A percentile compares a stretch with the other conserved stretches of the same genome.
phyloP scores from a whole-genome alignment of 2,888 invertebrate genomes.

The Pseudococcus viburni region DNA sequence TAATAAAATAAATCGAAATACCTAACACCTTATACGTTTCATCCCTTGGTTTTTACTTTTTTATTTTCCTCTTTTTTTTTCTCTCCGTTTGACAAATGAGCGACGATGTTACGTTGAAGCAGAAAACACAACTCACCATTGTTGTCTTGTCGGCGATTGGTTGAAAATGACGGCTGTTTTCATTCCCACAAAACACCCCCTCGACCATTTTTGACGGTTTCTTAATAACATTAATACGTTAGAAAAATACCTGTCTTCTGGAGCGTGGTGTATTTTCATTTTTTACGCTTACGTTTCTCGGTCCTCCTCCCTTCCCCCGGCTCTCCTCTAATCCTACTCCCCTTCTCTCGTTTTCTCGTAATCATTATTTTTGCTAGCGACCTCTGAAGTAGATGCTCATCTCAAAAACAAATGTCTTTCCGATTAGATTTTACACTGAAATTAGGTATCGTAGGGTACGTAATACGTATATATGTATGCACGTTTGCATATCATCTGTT shows the following conservation, averaged over 20 bases:
- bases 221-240: constrained; percentile 66
- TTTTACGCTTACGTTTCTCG: not conserved
- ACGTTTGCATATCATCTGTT: too few relatives aligned
- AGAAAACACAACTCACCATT: constrained; percentile 50
- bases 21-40: constrained; percentile 33
- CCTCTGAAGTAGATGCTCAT: too few relatives aligned
- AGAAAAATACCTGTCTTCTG: constrained; percentile 54
- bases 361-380: too few relatives aligned
- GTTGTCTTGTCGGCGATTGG: constrained; percentile 62
- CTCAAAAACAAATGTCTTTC: too few relatives aligned
- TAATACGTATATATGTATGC: too few relatives aligned
- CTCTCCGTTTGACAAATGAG: constrained; percentile 45
- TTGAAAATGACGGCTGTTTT: constrained; percentile 65
- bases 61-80: constrained; percentile 45
- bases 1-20: constrained; percentile 33
- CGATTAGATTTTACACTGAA: too few relatives aligned
- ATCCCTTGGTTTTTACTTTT: constrained; percentile 51
- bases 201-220: constrained; percentile 66
- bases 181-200: constrained; percentile 66
- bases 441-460: too few relatives aligned
- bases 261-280: not conserved
- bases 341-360: not conserved
- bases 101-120: constrained; percentile 9
- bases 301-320: not conserved
- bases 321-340: not conserved